Evolutionary conservation across 1,140 invertebrate genomes (phyloP).

Genomic region (Cydia strobilella): DNA sequence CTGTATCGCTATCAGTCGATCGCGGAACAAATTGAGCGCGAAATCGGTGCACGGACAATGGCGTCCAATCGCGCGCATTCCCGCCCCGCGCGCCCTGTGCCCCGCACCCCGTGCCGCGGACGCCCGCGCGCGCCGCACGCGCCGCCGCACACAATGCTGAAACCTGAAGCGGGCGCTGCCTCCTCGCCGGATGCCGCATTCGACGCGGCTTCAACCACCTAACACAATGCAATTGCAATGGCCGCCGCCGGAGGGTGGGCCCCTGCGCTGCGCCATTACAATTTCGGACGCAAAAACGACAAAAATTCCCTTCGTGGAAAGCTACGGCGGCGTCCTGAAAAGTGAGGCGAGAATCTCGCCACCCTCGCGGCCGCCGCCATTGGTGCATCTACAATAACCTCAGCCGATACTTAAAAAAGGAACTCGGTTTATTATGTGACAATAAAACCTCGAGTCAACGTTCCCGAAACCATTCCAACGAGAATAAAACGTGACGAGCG

Average conservation of each 20-base stretch:
- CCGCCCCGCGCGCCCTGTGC: background rate
- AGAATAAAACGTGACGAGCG: conserved; percentile 27
- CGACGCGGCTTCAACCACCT: conserved; percentile 43
- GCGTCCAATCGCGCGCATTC: conserved; percentile 46
- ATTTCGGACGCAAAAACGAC: background rate
- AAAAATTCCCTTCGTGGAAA: conserved; percentile 11
- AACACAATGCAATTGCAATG: conserved; percentile 30
- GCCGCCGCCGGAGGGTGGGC: conserved; percentile 25
- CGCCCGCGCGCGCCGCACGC: conserved; percentile 44
- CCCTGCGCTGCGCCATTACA: conserved; percentile 16
- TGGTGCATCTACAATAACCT: background rate
- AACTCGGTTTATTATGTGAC: conserved; percentile 22
- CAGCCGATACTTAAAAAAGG: background rate
- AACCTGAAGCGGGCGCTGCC: conserved; percentile 50
- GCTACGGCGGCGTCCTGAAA: background rate
- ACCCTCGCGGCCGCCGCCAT: conserved; percentile 9
- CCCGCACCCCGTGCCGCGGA: conserved; percentile 39
- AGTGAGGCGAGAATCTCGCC: background rate
- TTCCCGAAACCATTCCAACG: conserved; percentile 24
- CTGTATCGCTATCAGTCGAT: conserved; percentile 47
- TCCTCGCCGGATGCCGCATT: conserved; percentile 57
- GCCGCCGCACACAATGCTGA: conserved; percentile 56
- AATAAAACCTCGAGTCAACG: conserved; percentile 22
- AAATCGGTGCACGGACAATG: conserved; percentile 47
- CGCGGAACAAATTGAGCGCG: conserved; percentile 58